Base-by-base conservation (phyloP, 2,888 invertebrate species). In the Drosophila meridionalis region DNA sequence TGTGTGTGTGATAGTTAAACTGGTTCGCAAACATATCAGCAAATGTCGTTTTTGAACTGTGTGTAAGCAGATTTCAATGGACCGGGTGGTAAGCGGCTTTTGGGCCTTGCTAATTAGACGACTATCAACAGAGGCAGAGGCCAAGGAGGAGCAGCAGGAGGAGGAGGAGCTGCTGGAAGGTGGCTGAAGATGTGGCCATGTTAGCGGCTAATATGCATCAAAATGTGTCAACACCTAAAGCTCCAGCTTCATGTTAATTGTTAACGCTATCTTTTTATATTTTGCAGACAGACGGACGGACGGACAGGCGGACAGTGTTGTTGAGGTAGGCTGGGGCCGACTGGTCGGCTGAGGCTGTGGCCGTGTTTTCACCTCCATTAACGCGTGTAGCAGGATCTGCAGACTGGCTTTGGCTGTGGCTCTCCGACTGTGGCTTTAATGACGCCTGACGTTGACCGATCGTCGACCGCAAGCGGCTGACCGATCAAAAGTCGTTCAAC, bases 371-470 rank as follows among this genome's bases (percentile, higher is more conserved):
- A 87, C 90, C 85, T 87, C 85, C 85, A 85, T 85, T 85, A 85
- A 87, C 88, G 90, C 82, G 84, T 81, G 70, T 70, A 82, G 85
- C 82, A 82, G 82, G 82, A 85, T 85, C 82, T 85, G 69, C 40
- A 64, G 66, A 82, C 76, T 78, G 81, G 78, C 69, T 69, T 55
- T 36, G 45, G 11, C 55, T 38, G 34, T 69, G 62, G 36, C 66
- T 14, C 56, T 66, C 59, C 38, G 57, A 43, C 69, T 78, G 65
- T 72, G 65, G 62, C 78, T 84, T 82, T 89, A 89, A 89, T 89
- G 90, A 90, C 79, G 84, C 89, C 83, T 91, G 90, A 89, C 89
- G 90, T 91, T 91, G 91, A 90, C 89, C 91, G 89, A 89, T 90
- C 91, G 91, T 89, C 91, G 90, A 87, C 87, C 87, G 89, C 90